phyloP scores from a whole-genome alignment of 2,113 vertebrate genomes.

The Oryzias celebensis region DNA sequence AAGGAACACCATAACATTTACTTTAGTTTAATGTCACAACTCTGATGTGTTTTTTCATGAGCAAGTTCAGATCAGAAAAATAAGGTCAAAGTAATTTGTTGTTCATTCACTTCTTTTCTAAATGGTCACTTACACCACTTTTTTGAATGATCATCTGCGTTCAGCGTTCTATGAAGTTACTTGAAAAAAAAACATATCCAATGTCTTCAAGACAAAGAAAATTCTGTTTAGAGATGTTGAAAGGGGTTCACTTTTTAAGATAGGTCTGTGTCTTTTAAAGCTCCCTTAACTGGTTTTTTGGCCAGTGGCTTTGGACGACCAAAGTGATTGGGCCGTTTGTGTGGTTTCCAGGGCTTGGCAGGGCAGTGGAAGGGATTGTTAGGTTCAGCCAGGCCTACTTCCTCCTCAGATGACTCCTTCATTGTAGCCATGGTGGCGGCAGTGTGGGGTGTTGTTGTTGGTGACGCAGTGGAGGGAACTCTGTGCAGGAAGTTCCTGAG shows the following conservation, averaged over 20 bases:
- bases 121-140: too few relatives aligned
- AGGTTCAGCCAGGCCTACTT: background rate
- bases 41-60: too few relatives aligned
- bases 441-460: background rate
- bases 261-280: slow-evolving; percentile 55
- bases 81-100: too few relatives aligned
- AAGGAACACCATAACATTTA: too few relatives aligned
- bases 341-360: slow-evolving; percentile 84
- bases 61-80: too few relatives aligned
- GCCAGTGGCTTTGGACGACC: slow-evolving; percentile 3
- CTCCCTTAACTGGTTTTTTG: background rate
- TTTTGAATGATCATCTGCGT: too few relatives aligned
- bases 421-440: background rate
- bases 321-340: slow-evolving; percentile 1
- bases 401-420: slow-evolving; percentile 75
- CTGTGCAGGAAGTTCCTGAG: slow-evolving; percentile 40
- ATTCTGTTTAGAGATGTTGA: background rate
- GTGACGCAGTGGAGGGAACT: accelerated
- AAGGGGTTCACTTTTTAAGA: too few relatives aligned
- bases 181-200: too few relatives aligned
- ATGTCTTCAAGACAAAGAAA: background rate
- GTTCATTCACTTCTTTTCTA: too few relatives aligned
- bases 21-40: too few relatives aligned
- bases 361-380: slow-evolving; percentile 78
- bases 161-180: too few relatives aligned